phyloP scores from a whole-genome alignment of 2,888 invertebrate genomes.

The Polylopha cassiicola region DNA sequence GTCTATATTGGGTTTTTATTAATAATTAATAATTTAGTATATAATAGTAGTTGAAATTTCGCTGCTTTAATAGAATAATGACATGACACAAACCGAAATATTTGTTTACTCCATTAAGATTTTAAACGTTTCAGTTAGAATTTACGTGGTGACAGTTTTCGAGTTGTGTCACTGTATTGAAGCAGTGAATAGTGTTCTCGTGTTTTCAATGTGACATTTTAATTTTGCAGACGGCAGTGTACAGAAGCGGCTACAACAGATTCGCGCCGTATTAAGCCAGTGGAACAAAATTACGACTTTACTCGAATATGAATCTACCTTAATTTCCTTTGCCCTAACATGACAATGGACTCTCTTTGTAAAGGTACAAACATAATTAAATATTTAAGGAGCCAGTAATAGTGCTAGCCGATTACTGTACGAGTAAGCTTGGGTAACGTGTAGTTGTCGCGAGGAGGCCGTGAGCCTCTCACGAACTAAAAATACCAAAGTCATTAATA shows the following conservation, averaged over 20 bases:
- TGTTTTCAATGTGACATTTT: conserved; percentile 21
- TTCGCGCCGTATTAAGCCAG: conserved; percentile 91
- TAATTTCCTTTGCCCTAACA: conserved; percentile 65
- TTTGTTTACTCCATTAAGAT: no score
- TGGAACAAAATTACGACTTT: conserved; percentile 58
- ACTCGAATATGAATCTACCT: conserved; percentile 69
- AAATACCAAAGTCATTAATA: conserved; percentile 72
- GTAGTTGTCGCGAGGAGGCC: conserved; percentile 18
- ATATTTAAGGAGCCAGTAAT: conserved; percentile 65
- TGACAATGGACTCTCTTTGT: conserved; percentile 77
- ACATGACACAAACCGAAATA: no score
- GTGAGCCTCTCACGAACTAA: conserved; percentile 30
- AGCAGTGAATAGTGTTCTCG: no score
- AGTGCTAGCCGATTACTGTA: conserved; percentile 67
- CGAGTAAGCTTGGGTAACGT: conserved; percentile 56
- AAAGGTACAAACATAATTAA: conserved; percentile 72
- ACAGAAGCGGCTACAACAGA: conserved; percentile 95
- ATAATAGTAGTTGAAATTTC: no score
- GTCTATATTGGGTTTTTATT: no score
- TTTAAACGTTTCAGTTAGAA: no score
- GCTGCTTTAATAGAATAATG: no score
- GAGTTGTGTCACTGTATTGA: no score
- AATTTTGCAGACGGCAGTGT: conserved; percentile 88
- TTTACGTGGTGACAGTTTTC: no score
- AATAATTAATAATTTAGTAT: no score